A percentile compares a stretch with the other conserved stretches of the same genome.
These are phyloP conservation scores for Montipora sp. DNA, from an alignment of 64 coral and sea anemone genomes.

Conservation along the genomic window DNA sequence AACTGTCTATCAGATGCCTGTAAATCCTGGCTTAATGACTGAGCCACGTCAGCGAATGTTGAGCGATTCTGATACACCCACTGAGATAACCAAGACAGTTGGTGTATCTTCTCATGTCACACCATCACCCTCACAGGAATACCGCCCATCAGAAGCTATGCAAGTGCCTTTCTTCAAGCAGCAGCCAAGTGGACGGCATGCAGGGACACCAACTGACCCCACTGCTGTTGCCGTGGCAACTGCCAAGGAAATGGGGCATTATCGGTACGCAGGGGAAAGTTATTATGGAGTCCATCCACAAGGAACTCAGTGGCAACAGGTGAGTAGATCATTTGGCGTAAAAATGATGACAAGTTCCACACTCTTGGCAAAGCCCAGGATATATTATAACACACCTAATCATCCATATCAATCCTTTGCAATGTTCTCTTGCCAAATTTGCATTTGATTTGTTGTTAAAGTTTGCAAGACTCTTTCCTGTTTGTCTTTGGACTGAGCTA, in stretches of 20 bases:
- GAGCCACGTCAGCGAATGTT: slow-evolving; percentile 51
- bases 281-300: slow-evolving; percentile 85
- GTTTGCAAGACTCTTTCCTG: too few species aligned
- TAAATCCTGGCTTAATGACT: slow-evolving; percentile 31
- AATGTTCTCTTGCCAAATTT: too few species aligned
- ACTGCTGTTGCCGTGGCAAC: slow-evolving; percentile 91
- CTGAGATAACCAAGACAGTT: slow-evolving; percentile 37
- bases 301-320: slow-evolving; percentile 94
- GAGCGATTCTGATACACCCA: slow-evolving; percentile 42
- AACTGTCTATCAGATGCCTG: slow-evolving; percentile 74
- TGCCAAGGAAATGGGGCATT: slow-evolving; percentile 84
- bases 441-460: too few species aligned
- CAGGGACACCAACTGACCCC: slow-evolving; percentile 83
- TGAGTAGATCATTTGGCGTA: slow-evolving; percentile 15
- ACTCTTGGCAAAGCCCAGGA: too few species aligned
- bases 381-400: not conserved
- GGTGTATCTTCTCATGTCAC: slow-evolving; percentile 12
- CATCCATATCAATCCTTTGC: too few species aligned
- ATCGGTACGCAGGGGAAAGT: slow-evolving; percentile 68
- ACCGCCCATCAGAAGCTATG: slow-evolving; percentile 21
- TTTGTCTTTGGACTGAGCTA: too few species aligned
- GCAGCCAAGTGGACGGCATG: slow-evolving; percentile 7
- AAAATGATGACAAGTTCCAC: not conserved
- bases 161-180: slow-evolving; percentile 55
- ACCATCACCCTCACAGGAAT: slow-evolving; percentile 64